Percentiles rank a stretch among this genome's conserved stretches.
These are phyloP conservation scores for Bambusicola thoracicus DNA, from an alignment of 2,113 vertebrate genomes.

Conservation along the genomic window DNA sequence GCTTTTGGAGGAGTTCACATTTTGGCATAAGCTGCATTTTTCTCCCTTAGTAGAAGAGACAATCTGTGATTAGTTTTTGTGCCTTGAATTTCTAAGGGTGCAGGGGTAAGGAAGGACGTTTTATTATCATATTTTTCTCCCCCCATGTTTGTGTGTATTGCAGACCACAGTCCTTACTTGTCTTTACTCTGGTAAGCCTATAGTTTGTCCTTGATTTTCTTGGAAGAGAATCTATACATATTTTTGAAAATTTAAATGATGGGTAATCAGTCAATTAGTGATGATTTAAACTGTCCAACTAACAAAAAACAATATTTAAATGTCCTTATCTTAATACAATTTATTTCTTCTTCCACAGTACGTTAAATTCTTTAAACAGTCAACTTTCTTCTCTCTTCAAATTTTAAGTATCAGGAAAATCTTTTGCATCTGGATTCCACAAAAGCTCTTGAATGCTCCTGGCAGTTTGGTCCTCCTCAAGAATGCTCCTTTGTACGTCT, in stretches of 20 bases:
- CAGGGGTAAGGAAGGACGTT: neutral
- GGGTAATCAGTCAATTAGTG: neutral
- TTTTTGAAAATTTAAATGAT: neutral
- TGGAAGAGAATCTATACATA: neutral
- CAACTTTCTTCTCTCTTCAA: neutral
- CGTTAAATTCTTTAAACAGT: neutral
- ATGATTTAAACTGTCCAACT: neutral
- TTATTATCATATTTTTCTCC: neutral
- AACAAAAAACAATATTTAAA: neutral
- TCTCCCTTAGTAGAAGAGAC: neutral
- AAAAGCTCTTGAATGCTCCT: neutral
- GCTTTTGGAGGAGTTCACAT: neutral
- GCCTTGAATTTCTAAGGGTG: neutral
- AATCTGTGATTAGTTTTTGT: neutral
- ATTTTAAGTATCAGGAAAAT: neutral
- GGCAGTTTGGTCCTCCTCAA: neutral
- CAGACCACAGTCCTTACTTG: fast-evolving
- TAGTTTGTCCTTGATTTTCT: neutral
- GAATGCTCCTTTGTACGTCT: neutral
- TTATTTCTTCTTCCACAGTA: neutral
- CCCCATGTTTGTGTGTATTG: fast-evolving
- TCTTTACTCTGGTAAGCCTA: neutral
- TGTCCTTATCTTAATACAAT: neutral
- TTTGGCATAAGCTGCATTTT: neutral
- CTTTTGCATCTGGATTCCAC: neutral